A percentile compares a stretch with the other conserved stretches of the same genome.
These are phyloP conservation scores for Myzus persicae DNA, from an alignment of 1,140 invertebrate species.

Conservation along the genomic window DNA sequence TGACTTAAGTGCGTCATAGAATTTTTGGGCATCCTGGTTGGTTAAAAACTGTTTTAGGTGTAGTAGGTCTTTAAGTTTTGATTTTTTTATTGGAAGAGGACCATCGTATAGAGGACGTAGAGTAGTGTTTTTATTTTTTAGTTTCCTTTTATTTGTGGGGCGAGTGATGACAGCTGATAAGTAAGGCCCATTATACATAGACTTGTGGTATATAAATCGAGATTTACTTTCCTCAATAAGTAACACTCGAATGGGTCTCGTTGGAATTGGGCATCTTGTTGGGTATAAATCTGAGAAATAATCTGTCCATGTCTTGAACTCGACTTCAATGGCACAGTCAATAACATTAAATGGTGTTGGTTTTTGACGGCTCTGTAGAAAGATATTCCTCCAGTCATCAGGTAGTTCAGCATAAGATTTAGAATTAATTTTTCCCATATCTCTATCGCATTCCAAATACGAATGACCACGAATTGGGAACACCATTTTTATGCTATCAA, in stretches of 20 bases:
- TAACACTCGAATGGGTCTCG: slow-evolving; percentile 24
- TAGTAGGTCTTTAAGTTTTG: slow-evolving; percentile 26
- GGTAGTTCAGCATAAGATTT: slow-evolving; percentile 55
- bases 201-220: slow-evolving; percentile 3
- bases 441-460: slow-evolving; percentile 60
- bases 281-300: slow-evolving; percentile 6
- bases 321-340: slow-evolving; percentile 25
- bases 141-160: neutral
- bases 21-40: neutral
- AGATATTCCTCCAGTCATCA: slow-evolving; percentile 58
- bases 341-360: slow-evolving; percentile 53
- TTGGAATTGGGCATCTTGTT: neutral
- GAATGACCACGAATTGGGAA: slow-evolving; percentile 37
- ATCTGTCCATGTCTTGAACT: slow-evolving; percentile 24
- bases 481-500: slow-evolving; percentile 32
- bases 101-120: neutral
- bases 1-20: slow-evolving; percentile 6
- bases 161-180: slow-evolving; percentile 22
- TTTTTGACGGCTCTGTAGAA: slow-evolving; percentile 44
- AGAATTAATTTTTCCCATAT: slow-evolving; percentile 49
- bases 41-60: slow-evolving; percentile 35
- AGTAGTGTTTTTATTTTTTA: slow-evolving; percentile 28
- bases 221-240: slow-evolving; percentile 27
- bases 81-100: slow-evolving; percentile 30
- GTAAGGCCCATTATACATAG: neutral